A percentile compares a stretch with the other conserved stretches of the same genome.
Evolutionary conservation across 1,140 invertebrate species (phyloP).

Genomic region (Scaptomyza pallida): DNA sequence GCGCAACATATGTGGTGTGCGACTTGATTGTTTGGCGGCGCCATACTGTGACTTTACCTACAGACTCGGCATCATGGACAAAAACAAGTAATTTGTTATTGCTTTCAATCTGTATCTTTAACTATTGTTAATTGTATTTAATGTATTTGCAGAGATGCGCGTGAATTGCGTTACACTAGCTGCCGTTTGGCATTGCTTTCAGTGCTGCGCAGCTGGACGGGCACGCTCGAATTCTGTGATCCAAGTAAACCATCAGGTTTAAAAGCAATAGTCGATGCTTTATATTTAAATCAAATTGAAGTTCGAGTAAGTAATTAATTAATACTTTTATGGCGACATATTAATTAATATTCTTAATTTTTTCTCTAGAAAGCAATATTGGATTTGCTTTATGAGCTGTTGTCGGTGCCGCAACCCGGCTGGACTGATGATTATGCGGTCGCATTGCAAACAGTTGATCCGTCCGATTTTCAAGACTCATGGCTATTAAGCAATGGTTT

Average conservation of each 20-base stretch:
- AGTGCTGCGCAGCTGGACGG: constrained; percentile 95
- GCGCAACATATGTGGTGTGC: constrained; percentile 89
- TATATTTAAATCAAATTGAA: constrained; percentile 94
- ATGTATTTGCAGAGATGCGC: constrained; percentile 88
- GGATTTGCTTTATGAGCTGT: constrained; percentile 95
- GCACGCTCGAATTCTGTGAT: constrained; percentile 93
- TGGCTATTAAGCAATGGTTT: constrained; percentile 97
- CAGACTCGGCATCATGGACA: constrained; percentile 86
- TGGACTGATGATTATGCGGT: constrained; percentile 96
- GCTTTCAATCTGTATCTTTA: background rate
- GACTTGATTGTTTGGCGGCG: constrained; percentile 93
- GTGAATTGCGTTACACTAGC: constrained; percentile 91
- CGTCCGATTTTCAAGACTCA: constrained; percentile 90
- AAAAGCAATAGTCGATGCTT: constrained; percentile 92
- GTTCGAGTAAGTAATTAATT: constrained; percentile 87
- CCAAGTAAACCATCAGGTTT: constrained; percentile 89
- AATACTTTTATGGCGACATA: constrained; percentile 31
- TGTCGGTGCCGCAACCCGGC: constrained; percentile 92
- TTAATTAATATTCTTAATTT: background rate
- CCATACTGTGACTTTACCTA: constrained; percentile 97
- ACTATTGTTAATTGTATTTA: background rate
- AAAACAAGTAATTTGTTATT: constrained; percentile 85
- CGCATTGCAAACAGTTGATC: constrained; percentile 94
- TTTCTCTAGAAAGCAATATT: constrained; percentile 91
- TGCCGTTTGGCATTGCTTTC: constrained; percentile 93